These are phyloP conservation scores for Stictocephala bisonia DNA, from an alignment of 2,888 invertebrate species.

Conservation along the genomic window DNA sequence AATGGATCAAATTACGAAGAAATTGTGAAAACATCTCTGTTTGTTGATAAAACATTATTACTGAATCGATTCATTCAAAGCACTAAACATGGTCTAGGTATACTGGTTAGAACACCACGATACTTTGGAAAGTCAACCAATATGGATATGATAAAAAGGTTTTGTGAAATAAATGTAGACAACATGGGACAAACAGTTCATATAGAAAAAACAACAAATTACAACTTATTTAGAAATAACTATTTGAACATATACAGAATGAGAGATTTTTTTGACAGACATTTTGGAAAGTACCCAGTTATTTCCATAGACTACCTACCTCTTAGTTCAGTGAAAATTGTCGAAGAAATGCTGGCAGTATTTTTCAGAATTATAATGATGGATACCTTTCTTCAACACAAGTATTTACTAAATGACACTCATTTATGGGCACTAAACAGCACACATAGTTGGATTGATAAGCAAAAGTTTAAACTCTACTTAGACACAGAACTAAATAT, in stretches of 20 bases:
- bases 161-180: constrained; percentile 6
- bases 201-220: neutral
- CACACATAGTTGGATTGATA: constrained; percentile 19
- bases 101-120: neutral
- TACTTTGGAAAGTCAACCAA: constrained; percentile 24
- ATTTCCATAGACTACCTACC: constrained; percentile 11
- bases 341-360: neutral
- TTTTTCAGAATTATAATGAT: constrained; percentile 3
- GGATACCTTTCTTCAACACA: neutral
- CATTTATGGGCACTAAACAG: neutral
- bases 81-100: constrained; percentile 1
- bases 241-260: constrained; percentile 22
- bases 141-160: constrained; percentile 7
- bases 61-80: constrained; percentile 6
- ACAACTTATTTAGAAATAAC: constrained; percentile 4
- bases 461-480: neutral
- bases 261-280: neutral
- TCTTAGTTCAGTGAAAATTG: neutral
- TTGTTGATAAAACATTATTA: constrained; percentile 14
- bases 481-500: neutral
- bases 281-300: constrained; percentile 10
- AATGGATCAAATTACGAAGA: constrained; percentile 4
- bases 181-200: neutral
- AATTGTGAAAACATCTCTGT: constrained; percentile 6
- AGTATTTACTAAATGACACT: constrained; percentile 8